Conservation (phyloP, 2,888 invertebrate species). For the Meiosimyza decipiens region DNA sequence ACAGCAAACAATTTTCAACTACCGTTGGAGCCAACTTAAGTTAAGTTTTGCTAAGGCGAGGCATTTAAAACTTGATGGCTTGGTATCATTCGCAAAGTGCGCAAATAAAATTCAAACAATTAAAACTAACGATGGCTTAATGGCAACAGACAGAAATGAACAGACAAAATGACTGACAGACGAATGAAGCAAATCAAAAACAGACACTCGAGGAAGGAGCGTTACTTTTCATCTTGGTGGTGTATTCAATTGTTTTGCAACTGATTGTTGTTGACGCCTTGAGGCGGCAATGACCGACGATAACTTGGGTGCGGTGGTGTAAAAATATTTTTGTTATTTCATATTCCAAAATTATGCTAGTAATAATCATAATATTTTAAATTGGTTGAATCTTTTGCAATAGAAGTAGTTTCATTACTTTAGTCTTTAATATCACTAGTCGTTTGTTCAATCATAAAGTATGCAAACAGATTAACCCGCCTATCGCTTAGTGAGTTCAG, state of each 20-base stretch:
- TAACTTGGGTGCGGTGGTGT: neutral
- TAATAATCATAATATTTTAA: no score
- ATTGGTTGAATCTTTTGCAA: no score
- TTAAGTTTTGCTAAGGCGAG: conserved; percentile 8
- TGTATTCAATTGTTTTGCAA: no score
- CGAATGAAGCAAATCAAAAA: neutral
- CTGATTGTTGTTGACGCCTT: conserved; percentile 1
- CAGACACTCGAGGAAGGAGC: neutral
- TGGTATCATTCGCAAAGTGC: conserved; percentile 5
- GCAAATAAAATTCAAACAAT: conserved; percentile 44
- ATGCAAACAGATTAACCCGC: no score
- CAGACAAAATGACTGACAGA: neutral
- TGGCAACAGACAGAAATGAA: conserved; percentile 29
- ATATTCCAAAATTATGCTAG: no score
- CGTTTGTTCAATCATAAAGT: no score
- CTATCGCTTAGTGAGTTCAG: no score
- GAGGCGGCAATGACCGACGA: neutral
- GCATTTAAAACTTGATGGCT: conserved; percentile 26
- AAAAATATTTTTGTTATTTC: neutral
- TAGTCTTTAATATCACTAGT: no score
- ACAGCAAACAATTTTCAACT: no score
- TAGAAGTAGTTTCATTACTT: no score
- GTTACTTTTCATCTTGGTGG: neutral
- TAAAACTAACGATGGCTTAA: conserved; percentile 48
- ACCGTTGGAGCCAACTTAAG: no score